These are phyloP conservation scores for Monochamus alternatus DNA, from an alignment of 2,888 invertebrate genomes.

Conservation along the genomic window DNA sequence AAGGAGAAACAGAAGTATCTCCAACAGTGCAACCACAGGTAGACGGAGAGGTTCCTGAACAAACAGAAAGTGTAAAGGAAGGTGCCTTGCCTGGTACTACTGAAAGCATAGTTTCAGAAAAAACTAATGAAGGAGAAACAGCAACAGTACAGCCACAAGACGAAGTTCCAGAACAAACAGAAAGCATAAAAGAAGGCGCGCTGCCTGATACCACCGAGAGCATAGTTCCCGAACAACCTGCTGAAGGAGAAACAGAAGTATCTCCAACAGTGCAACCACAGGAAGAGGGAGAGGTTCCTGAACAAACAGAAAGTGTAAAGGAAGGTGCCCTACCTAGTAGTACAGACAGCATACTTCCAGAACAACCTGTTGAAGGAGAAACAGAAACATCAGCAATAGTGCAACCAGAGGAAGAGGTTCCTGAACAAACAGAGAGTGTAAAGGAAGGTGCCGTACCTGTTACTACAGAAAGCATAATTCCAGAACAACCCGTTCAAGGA, in stretches of 20 bases:
- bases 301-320: neutral
- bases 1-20: neutral
- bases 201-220: neutral
- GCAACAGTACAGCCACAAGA: too few relatives aligned
- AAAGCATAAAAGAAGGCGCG: neutral
- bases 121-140: neutral
- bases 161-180: too few relatives aligned
- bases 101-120: neutral
- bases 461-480: neutral
- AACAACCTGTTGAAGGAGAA: slow-evolving; percentile 2
- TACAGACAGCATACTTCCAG: slow-evolving; percentile 15
- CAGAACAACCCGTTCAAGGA: slow-evolving; percentile 8
- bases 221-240: neutral
- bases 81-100: neutral
- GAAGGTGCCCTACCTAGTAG: neutral
- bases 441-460: neutral
- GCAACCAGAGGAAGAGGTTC: neutral
- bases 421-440: neutral
- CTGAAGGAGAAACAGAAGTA: neutral
- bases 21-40: neutral
- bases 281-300: neutral
- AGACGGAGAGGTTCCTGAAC: neutral
- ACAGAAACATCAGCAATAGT: neutral
- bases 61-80: neutral
- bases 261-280: neutral